Evolutionary conservation across 2,797 vertebrate genomes (phyloP), one percentile per base, ranked within the genome.

Genomic region (Myiotriccus ornatus): DNA sequence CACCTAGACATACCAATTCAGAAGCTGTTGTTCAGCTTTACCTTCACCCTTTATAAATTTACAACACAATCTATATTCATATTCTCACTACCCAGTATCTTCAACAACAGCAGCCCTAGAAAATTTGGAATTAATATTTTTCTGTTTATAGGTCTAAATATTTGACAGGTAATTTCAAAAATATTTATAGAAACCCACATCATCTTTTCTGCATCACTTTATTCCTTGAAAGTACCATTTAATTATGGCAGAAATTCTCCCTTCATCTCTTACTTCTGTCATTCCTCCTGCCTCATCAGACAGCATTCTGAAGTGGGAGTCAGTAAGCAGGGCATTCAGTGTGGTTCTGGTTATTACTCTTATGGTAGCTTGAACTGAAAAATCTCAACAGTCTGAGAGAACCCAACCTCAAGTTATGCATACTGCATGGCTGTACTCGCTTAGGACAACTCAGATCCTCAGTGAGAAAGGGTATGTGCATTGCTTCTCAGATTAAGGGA

Each of bases 381-480:
- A 65, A n/a, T 46, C 53, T 81, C 28, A 24, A 4, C 9, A 41
- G 2, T 22, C 55, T 53, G 34, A 74, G 32, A 53, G 9, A 65
- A 49, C 3, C 8, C 25, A 74, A 49, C 3, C 4, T 7, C 11
- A 30, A 69, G 14, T 47, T 46, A 71, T 15, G 6, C 32, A 8
- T 23, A 34, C 3, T 12, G 68, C 14, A 34, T 35, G 13, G 25
- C 5, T 55, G 11, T 9, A 22, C 6, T 55, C 59, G 28, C n/a
- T n/a, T 10, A 73, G 41, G 44, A 56, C 41, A 80, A n/a, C 3
- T 32, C n/a, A 49, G 64, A 65, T 53, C 28, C 4, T 73, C 21
- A 30, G 17, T 35, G 18, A 32, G 18, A 77, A 71, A 1, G 2
- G 1, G 4, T 9, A 8, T 14, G 6, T 65, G 6, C 6, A 21